Evolutionary conservation across 2,797 vertebrate genomes (phyloP).

Genomic region (Anolis apletophallus): DNA sequence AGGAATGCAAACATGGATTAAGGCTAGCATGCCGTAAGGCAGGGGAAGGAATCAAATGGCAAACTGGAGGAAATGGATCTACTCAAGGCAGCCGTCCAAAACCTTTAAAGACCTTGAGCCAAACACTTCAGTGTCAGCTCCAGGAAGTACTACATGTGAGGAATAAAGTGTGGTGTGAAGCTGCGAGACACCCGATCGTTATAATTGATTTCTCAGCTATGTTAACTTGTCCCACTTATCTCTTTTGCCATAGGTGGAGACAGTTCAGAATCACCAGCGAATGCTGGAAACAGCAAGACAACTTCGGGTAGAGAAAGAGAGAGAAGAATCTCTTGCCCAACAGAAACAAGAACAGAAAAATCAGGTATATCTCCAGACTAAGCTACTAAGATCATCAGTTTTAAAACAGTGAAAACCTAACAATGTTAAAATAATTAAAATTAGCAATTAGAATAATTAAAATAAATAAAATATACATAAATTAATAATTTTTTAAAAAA

Average conservation of each 20-base stretch:
- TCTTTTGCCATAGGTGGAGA: slow-evolving; percentile 91
- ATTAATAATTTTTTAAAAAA: no score
- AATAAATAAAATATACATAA: no score
- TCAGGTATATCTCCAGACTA: slow-evolving; percentile 83
- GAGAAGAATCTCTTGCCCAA: slow-evolving; percentile 89
- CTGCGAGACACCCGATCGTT: slow-evolving; percentile 72
- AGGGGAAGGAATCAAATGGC: slow-evolving; percentile 74
- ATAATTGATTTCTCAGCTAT: slow-evolving; percentile 70
- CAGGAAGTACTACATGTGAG: slow-evolving; percentile 69
- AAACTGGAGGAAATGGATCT: slow-evolving; percentile 75
- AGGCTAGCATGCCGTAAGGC: slow-evolving; percentile 72
- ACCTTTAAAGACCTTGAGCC: slow-evolving; percentile 71
- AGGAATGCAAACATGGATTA: slow-evolving; percentile 86
- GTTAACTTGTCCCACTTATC: slow-evolving; percentile 71
- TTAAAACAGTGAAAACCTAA: slow-evolving; percentile 2
- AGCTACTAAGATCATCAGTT: not conserved
- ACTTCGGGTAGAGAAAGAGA: slow-evolving; percentile 94
- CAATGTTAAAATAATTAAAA: slow-evolving; percentile 29
- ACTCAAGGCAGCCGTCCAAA: slow-evolving; percentile 71
- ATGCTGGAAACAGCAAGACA: slow-evolving; percentile 96
- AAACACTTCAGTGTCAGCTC: slow-evolving; percentile 72
- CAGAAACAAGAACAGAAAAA: slow-evolving; percentile 98
- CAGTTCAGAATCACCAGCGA: slow-evolving; percentile 93
- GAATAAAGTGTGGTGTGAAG: slow-evolving; percentile 73
- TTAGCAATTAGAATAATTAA: no score